Evolutionary conservation across 2,888 invertebrate genomes (phyloP), one percentile per base, ranked within the genome.

Genomic region (Polyommatus icarus): DNA sequence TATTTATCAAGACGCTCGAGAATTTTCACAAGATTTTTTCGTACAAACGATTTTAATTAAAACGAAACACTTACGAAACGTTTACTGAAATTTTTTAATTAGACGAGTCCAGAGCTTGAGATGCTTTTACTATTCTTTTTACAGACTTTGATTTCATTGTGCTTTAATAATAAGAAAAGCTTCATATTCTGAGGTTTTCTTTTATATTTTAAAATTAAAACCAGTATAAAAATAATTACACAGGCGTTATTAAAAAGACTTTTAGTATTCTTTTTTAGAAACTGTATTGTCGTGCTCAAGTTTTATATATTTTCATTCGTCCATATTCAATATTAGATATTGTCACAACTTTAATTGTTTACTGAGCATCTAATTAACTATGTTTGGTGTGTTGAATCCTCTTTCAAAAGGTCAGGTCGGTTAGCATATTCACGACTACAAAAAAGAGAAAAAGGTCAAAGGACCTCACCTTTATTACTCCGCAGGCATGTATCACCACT

Each of bases 51-150:
- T 75, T 46, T 75, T 75, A 67, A 67, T 67, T 46, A 40, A 75
- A 75, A 20, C 20, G 46, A 75, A 75, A 67, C 67, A 67, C 67
- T 67, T 67, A 67, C 67, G 67, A 32, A 67, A 67, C 67, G 32
- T 29, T 67, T 67, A 29, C 6, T 15, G 29, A 67, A 3, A 10
- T 29, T 67, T 67, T 67, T 67, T 67, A 67, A 67, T 67, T 67
- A 32, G 67, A 32, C 32, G 67, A 67, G 32, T 67, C 67, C 18
- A 67, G 61, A 24, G 67, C 32, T 18, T 67, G 29, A 67, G 32
- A 67, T 29, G 67, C 67, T 67, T 67, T 67, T 67, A 67, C 67
- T 67, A 67, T 67, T 32, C 24, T 61, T 24, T 61, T 61, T 61
- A 24, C 61, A 24, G 24, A 61, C 24, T 61, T 61, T 61, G 61